Evolutionary conservation across 2,888 invertebrate genomes (phyloP).

Genomic region (Cephonodes hylas): DNA sequence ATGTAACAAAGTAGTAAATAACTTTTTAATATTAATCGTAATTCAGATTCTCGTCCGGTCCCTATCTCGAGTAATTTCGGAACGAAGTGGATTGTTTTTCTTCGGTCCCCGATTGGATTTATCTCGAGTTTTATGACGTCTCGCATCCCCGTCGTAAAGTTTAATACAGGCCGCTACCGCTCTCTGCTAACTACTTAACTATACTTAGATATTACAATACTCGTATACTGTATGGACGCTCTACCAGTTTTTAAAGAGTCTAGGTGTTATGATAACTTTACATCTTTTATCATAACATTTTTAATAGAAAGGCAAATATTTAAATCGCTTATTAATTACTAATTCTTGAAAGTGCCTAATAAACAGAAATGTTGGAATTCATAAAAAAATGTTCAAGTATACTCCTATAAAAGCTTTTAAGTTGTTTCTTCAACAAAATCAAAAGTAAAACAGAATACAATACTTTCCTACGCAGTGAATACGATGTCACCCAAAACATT

Average conservation of each 20-base stretch:
- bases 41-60: conserved; percentile 39
- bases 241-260: conserved; percentile 27
- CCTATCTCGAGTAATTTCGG: conserved; percentile 55
- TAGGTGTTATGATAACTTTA: no score
- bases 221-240: conserved; percentile 26
- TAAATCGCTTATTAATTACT: no score
- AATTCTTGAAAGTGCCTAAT: no score
- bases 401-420: no score
- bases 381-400: no score
- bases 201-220: conserved; percentile 27
- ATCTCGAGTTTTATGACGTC: conserved; percentile 76
- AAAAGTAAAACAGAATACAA: no score
- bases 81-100: conserved; percentile 75
- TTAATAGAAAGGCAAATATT: no score
- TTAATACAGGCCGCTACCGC: conserved; percentile 73
- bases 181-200: conserved; percentile 23
- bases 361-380: no score
- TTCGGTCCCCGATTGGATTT: conserved; percentile 74
- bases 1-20: conserved; percentile 14
- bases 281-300: no score
- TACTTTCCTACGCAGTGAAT: no score
- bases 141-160: conserved; percentile 77
- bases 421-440: no score
- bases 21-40: conserved; percentile 41
- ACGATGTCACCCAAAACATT: no score